phyloP scores from a whole-genome alignment of 2,888 invertebrate genomes.

The Athalia rosae region DNA sequence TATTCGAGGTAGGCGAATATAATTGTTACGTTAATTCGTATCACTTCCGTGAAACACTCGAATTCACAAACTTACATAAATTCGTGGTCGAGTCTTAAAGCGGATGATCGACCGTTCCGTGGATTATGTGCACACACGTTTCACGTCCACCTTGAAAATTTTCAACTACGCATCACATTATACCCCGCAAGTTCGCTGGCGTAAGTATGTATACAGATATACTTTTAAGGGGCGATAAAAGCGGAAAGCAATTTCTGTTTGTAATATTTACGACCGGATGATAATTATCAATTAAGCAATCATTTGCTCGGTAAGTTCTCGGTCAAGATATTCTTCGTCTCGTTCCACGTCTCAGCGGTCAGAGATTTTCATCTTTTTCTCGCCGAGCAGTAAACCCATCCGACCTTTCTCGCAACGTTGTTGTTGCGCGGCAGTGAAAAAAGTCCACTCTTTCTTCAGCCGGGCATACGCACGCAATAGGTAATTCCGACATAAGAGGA shows the following conservation, averaged over 20 bases:
- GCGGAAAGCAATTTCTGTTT: slow-evolving; percentile 37
- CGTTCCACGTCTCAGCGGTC: background rate
- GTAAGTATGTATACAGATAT: background rate
- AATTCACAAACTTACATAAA: slow-evolving; percentile 29
- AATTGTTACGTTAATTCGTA: slow-evolving; percentile 36
- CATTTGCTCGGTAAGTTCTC: slow-evolving; percentile 4
- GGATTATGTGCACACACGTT: background rate
- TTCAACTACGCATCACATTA: background rate
- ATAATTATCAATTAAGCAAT: slow-evolving; percentile 42
- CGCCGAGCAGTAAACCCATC: background rate
- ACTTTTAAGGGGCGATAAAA: slow-evolving; percentile 39
- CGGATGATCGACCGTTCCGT: slow-evolving; percentile 14
- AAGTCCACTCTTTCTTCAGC: too few species aligned
- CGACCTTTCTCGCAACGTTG: too few species aligned
- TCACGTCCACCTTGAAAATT: background rate
- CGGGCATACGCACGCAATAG: too few species aligned
- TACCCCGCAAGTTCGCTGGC: slow-evolving; percentile 6
- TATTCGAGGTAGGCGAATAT: too few species aligned
- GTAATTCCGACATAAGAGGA: too few species aligned
- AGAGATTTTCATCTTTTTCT: slow-evolving; percentile 4
- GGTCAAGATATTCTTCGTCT: slow-evolving; percentile 14
- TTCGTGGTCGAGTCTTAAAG: slow-evolving; percentile 21
- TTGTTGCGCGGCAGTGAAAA: too few species aligned
- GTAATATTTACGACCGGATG: slow-evolving; percentile 42
- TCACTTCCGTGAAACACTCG: slow-evolving; percentile 19